Percentiles rank a stretch among this genome's conserved stretches.
Evolutionary conservation across 2,888 invertebrate species (phyloP).

Genomic region (Sepioteuthis lessoniana): DNA sequence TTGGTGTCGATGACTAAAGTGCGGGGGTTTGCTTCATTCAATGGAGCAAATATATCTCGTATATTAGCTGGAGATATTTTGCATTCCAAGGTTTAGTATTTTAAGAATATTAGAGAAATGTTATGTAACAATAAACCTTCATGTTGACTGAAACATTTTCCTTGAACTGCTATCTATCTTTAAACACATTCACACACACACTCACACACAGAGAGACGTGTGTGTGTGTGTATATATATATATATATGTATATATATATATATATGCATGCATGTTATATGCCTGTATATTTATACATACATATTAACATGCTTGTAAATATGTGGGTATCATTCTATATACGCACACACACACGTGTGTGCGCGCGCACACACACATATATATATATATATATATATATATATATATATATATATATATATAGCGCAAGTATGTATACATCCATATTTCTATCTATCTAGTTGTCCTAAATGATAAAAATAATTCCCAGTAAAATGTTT

Average conservation of each 20-base stretch:
- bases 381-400: too few relatives aligned
- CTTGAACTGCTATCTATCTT: background rate
- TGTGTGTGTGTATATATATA: background rate
- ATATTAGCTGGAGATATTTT: background rate
- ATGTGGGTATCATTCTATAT: too few relatives aligned
- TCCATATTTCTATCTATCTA: too few relatives aligned
- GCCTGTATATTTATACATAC: too few relatives aligned
- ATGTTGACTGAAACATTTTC: background rate
- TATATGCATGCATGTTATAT: background rate
- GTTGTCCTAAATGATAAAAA: too few relatives aligned
- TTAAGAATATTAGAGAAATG: background rate
- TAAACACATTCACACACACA: background rate
- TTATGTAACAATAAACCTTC: background rate
- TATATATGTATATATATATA: slow-evolving; percentile 20
- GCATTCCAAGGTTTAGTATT: background rate
- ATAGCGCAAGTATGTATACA: too few relatives aligned
- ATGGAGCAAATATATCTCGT: background rate
- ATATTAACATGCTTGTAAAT: too few relatives aligned
- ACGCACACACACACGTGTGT: too few relatives aligned
- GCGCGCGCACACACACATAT: too few relatives aligned
- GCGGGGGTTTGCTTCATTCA: background rate
- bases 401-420: too few relatives aligned
- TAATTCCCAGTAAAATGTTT: too few relatives aligned
- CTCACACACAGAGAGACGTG: background rate
- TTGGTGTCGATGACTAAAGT: background rate